Conservation (phyloP, 2,113 vertebrate species). For the Ceyx melanurus region DNA sequence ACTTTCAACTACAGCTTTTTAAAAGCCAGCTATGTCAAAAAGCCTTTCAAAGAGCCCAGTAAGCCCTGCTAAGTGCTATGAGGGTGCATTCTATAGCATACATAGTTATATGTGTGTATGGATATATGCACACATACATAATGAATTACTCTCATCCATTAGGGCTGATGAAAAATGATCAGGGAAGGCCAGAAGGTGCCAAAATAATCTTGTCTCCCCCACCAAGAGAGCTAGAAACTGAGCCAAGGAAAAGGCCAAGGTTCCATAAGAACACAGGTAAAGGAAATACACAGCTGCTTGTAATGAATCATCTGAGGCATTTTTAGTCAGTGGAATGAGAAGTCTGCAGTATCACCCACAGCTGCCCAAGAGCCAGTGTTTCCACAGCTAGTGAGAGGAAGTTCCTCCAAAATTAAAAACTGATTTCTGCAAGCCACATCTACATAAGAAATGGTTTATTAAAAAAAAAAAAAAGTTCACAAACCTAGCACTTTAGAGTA, state of each 20-base stretch:
- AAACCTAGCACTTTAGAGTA: constrained; percentile 37
- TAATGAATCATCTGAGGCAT: not conserved
- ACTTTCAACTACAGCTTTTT: not conserved
- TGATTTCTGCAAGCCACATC: constrained; percentile 63
- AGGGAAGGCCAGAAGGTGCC: constrained; percentile 58
- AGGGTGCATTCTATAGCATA: not conserved
- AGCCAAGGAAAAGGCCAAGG: not conserved
- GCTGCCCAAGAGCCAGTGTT: not conserved
- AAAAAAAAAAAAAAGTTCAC: not conserved
- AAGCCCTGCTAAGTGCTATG: not conserved
- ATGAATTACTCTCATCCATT: not conserved
- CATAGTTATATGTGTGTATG: not conserved
- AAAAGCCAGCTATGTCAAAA: constrained; percentile 17
- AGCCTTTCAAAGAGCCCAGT: constrained; percentile 2
- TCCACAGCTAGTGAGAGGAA: not conserved
- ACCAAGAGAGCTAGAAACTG: not conserved
- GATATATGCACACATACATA: not conserved
- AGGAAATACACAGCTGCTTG: not conserved
- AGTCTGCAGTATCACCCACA: not conserved
- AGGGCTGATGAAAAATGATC: not conserved
- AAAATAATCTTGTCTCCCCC: not conserved
- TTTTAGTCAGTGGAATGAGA: not conserved
- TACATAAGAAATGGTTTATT: constrained; percentile 4
- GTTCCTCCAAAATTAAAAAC: constrained; percentile 12
- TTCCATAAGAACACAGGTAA: not conserved